phyloP scores from a whole-genome alignment of 2,888 invertebrate species.

The Alsophila aescularia region DNA sequence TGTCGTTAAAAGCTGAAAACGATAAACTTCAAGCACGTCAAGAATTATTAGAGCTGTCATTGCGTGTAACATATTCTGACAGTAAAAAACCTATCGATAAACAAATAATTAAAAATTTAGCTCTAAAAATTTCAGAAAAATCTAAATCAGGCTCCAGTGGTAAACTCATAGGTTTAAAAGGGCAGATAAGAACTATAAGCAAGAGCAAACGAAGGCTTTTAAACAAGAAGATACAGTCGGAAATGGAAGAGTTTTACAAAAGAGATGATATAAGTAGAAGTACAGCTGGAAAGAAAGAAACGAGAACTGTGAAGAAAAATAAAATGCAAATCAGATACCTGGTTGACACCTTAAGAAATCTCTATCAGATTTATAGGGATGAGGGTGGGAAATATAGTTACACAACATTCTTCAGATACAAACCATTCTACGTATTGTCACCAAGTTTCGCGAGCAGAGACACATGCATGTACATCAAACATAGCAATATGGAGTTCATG shows the following conservation, averaged over 20 bases:
- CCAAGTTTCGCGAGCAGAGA: neutral
- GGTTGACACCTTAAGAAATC: neutral
- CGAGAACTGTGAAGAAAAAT: neutral
- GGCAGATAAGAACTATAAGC: too few relatives aligned
- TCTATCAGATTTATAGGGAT: neutral
- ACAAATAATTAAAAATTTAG: too few relatives aligned
- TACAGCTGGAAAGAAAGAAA: neutral
- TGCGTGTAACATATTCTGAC: too few relatives aligned
- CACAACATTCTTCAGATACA: neutral
- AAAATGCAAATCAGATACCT: neutral
- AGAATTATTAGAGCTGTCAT: too few relatives aligned
- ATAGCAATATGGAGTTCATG: neutral
- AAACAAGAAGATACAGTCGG: too few relatives aligned
- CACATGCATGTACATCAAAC: neutral
- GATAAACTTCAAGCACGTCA: too few relatives aligned
- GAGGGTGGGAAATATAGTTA: neutral
- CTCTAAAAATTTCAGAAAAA: too few relatives aligned
- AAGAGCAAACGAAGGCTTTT: too few relatives aligned
- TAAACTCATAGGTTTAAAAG: too few relatives aligned
- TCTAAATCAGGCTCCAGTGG: too few relatives aligned
- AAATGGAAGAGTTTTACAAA: neutral
- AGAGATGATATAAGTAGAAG: neutral
- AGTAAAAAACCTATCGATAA: too few relatives aligned
- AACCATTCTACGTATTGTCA: neutral
- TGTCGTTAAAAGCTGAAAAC: too few relatives aligned